phyloP scores from a whole-genome alignment of 2,113 vertebrate species.

The Cryptomyrus ogoouensis region DNA sequence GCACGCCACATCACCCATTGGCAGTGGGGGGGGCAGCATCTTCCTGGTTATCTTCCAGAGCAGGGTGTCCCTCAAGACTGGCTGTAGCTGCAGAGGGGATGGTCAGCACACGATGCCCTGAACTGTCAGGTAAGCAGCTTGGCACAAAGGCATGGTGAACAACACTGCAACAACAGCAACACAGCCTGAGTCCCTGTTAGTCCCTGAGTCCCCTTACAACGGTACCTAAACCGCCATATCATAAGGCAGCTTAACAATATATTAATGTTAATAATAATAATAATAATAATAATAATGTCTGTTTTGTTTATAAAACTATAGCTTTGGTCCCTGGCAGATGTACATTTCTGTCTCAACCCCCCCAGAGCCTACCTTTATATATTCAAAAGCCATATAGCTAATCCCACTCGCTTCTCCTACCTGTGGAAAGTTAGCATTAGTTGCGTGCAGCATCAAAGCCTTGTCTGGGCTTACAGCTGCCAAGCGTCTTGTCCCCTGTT shows the following conservation, averaged over 20 bases:
- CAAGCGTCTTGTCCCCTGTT: conserved; percentile 80
- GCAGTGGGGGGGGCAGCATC: neutral
- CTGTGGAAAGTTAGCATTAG: conserved; percentile 72
- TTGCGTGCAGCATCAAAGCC: conserved; percentile 71
- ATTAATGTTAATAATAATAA: neutral
- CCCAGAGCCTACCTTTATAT: conserved; percentile 26
- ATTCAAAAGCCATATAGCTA: conserved; percentile 45
- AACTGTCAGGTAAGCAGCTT: neutral
- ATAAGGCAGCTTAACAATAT: neutral
- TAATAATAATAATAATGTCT: conserved; percentile 48
- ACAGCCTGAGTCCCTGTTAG: no score
- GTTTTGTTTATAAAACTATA: conserved; percentile 46
- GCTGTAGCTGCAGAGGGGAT: neutral
- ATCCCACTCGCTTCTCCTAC: conserved; percentile 62
- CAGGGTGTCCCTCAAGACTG: neutral
- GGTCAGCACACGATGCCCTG: neutral
- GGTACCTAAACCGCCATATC: neutral
- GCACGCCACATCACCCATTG: neutral
- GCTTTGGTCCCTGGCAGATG: conserved; percentile 54
- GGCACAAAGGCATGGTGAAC: neutral
- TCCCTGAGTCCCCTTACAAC: neutral
- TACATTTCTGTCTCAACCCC: conserved; percentile 41
- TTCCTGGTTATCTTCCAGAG: neutral
- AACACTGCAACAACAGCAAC: neutral
- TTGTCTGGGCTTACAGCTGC: conserved; percentile 79